These are phyloP conservation scores for Stegostoma tigrinum DNA, from an alignment of 2,113 vertebrate species.

Conservation along the genomic window DNA sequence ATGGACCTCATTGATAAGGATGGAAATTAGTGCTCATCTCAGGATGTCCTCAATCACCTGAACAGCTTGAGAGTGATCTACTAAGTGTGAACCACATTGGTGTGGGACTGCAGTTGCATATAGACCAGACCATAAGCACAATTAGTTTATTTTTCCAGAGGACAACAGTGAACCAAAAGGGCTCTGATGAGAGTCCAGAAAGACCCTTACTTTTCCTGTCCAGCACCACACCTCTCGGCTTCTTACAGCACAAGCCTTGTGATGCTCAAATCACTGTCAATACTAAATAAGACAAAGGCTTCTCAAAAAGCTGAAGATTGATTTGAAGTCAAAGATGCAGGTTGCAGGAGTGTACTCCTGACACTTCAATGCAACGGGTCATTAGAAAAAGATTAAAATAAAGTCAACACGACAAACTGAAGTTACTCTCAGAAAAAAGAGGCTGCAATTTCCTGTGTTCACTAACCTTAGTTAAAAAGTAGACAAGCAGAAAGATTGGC, in stretches of 20 bases:
- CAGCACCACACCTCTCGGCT: background rate
- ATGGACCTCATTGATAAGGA: background rate
- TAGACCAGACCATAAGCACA: background rate
- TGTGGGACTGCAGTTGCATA: background rate
- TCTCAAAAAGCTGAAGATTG: conserved; percentile 14
- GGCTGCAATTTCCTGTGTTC: conserved; percentile 15
- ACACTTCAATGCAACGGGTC: conserved; percentile 16
- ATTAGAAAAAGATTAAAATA: conserved; percentile 27
- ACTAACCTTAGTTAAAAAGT: conserved; percentile 20
- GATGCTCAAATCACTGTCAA: background rate
- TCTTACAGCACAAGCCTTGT: background rate
- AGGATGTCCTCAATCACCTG: background rate
- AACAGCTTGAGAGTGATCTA: too few relatives aligned
- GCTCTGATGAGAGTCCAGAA: background rate
- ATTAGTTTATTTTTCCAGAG: background rate
- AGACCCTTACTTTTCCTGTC: background rate
- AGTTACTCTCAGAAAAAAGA: background rate
- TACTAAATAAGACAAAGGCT: conserved; percentile 24
- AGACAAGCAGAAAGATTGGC: background rate
- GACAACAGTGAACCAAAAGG: background rate
- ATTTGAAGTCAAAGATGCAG: conserved; percentile 18
- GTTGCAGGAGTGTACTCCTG: background rate
- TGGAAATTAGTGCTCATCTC: background rate
- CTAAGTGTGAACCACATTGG: background rate
- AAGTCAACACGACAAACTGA: conserved; percentile 9